Evolutionary conservation across 2,113 vertebrate species (phyloP).

Genomic region (Vidua chalybeata): DNA sequence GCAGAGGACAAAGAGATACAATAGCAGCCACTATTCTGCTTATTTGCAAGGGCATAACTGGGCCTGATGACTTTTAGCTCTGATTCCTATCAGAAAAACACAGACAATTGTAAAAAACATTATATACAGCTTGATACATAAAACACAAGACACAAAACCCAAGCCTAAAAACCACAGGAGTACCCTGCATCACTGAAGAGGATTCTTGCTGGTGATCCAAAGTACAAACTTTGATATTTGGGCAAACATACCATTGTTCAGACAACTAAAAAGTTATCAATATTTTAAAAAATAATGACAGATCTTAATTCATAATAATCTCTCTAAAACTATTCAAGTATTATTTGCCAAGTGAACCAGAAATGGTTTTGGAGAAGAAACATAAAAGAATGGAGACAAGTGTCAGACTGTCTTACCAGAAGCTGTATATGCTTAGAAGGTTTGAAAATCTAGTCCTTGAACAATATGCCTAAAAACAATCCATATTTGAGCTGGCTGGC

Average conservation of each 20-base stretch:
- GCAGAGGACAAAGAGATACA: constrained; percentile 78
- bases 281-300: neutral
- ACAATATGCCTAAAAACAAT: neutral
- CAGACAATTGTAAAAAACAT: neutral
- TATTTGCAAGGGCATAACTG: constrained; percentile 83
- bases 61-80: constrained; percentile 59
- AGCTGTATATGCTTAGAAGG: neutral
- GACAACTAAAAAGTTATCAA: neutral
- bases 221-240: neutral
- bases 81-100: constrained; percentile 61
- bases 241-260: neutral
- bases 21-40: constrained; percentile 76
- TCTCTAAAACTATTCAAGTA: neutral
- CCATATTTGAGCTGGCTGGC: neutral
- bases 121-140: neutral
- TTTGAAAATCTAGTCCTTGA: neutral
- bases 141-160: neutral
- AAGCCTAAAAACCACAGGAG: neutral
- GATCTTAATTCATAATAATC: neutral
- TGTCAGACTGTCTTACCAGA: neutral
- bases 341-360: neutral
- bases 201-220: neutral
- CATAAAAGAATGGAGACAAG: neutral
- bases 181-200: neutral
- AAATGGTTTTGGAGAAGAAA: neutral